Conservation (phyloP, 2,113 vertebrate genomes). For the Lipotes vexillifer region DNA sequence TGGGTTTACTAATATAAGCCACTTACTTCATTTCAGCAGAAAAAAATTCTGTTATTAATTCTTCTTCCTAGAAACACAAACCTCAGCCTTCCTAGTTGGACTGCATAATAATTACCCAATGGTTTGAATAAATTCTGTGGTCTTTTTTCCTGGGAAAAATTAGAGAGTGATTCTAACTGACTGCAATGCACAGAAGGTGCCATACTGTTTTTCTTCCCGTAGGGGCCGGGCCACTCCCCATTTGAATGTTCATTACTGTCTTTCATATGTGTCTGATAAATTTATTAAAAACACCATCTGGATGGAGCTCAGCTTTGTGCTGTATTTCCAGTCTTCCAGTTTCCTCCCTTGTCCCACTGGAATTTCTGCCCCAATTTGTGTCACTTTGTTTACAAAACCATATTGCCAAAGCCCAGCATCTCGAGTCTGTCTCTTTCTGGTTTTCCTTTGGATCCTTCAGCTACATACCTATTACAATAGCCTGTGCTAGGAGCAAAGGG, state of each 20-base stretch:
- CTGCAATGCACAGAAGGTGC: constrained; percentile 47
- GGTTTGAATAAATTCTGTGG: neutral
- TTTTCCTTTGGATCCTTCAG: constrained; percentile 7
- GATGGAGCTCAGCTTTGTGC: constrained; percentile 66
- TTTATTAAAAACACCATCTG: constrained; percentile 85
- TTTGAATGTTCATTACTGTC: constrained; percentile 74
- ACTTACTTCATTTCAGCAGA: neutral
- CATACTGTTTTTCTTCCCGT: constrained; percentile 50
- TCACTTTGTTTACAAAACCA: constrained; percentile 76
- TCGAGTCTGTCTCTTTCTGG: constrained; percentile 21
- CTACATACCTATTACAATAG: constrained; percentile 58
- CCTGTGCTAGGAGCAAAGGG: constrained; percentile 33
- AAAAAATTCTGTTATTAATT: constrained; percentile 39
- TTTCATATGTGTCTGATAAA: constrained; percentile 76
- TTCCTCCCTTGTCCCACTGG: constrained; percentile 64
- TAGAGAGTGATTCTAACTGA: constrained; percentile 63
- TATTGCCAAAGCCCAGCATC: constrained; percentile 54
- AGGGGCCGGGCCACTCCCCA: constrained; percentile 63
- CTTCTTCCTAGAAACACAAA: constrained; percentile 31
- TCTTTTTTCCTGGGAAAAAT: constrained; percentile 46
- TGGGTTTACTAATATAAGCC: neutral
- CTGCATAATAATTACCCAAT: constrained; percentile 36
- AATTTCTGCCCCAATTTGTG: constrained; percentile 77
- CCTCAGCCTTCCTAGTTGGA: neutral
- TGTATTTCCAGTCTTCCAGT: constrained; percentile 62